Conservation (phyloP, 2,797 vertebrate species). For the Falco berigora region DNA sequence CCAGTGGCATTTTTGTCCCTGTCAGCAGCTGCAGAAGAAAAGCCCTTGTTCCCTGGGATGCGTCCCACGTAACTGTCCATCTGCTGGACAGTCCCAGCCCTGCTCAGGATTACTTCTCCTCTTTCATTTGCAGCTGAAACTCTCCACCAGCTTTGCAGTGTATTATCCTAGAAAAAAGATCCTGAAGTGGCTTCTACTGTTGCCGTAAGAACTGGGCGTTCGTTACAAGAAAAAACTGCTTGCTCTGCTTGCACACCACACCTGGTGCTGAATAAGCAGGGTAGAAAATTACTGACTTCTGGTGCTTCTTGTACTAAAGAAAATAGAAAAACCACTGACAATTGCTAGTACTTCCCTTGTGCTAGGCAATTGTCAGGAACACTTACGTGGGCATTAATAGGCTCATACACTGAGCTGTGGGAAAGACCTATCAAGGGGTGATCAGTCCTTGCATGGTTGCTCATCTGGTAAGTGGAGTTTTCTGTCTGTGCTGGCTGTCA, state of each 20-base stretch:
- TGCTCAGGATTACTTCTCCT: background rate
- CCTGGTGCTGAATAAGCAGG: rapidly evolving
- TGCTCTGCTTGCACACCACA: background rate
- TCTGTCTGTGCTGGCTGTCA: background rate
- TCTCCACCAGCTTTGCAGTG: background rate
- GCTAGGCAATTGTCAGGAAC: background rate
- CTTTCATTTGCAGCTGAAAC: background rate
- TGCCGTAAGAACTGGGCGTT: background rate
- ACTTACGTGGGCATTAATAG: background rate
- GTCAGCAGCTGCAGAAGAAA: background rate
- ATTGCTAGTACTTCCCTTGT: background rate
- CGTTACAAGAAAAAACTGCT: background rate
- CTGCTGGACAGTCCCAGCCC: background rate
- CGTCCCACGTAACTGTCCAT: background rate
- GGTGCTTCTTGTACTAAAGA: background rate
- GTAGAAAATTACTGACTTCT: background rate
- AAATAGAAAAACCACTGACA: background rate
- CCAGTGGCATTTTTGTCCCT: background rate
- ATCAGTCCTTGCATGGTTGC: background rate
- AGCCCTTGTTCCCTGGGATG: background rate
- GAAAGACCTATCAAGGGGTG: background rate
- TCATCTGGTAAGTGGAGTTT: background rate
- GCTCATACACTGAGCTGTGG: background rate
- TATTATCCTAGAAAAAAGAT: background rate
- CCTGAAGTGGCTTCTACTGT: background rate